Evolutionary conservation across 92 coral and sea anemone genomes (phyloP).

Genomic region (Plumapathes pennacea): DNA sequence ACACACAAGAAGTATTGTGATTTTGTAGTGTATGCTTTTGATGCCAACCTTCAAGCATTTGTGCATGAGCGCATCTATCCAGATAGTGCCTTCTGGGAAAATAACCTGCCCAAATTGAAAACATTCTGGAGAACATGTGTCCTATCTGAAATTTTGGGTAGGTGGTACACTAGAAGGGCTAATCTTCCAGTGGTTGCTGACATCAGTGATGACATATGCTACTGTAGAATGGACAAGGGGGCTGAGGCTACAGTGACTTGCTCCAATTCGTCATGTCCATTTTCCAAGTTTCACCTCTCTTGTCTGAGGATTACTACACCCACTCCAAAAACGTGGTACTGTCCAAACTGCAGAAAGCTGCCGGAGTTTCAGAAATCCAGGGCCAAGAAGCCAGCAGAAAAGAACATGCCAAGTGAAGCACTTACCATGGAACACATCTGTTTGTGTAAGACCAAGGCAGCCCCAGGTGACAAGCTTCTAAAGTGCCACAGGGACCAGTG

Average conservation of each 20-base stretch:
- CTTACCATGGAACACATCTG: slow-evolving; percentile 51
- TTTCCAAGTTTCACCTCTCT: slow-evolving; percentile 32
- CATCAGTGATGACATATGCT: slow-evolving; percentile 25
- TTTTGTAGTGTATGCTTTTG: slow-evolving; percentile 56
- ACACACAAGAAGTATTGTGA: slow-evolving; percentile 39
- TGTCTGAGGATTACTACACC: slow-evolving; percentile 34
- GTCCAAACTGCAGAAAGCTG: slow-evolving; percentile 54
- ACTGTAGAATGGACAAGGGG: slow-evolving; percentile 49
- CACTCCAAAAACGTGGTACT: slow-evolving; percentile 55
- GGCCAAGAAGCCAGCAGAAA: slow-evolving; percentile 26
- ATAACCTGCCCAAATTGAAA: slow-evolving; percentile 27
- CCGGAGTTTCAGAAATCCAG: slow-evolving; percentile 40
- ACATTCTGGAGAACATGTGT: slow-evolving; percentile 52
- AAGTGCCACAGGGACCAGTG: slow-evolving; percentile 61
- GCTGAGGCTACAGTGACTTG: slow-evolving; percentile 8
- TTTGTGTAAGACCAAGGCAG: slow-evolving; percentile 42
- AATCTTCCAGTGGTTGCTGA: slow-evolving; percentile 10
- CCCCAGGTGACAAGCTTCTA: slow-evolving; percentile 45
- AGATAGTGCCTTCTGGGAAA: slow-evolving; percentile 47
- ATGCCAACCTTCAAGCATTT: slow-evolving; percentile 11
- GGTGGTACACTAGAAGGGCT: slow-evolving; percentile 68
- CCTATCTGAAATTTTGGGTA: slow-evolving; percentile 49
- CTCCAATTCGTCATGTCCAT: slow-evolving; percentile 27
- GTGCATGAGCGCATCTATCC: slow-evolving; percentile 48
- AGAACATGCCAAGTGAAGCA: slow-evolving; percentile 30